phyloP scores from a whole-genome alignment of 2,797 vertebrate species.

The Tangara arthus region DNA sequence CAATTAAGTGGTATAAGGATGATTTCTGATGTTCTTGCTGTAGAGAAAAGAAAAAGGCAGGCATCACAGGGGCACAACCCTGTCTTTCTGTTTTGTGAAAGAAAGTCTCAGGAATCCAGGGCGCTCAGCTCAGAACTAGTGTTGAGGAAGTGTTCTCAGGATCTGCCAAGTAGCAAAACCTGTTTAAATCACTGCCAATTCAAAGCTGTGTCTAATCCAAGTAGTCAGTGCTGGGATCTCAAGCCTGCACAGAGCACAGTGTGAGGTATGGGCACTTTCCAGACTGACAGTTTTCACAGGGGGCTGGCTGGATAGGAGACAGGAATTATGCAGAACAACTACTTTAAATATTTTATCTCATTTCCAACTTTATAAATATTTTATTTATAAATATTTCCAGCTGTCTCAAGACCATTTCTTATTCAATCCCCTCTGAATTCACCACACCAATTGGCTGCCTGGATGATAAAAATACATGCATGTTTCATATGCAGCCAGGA shows the following conservation, averaged over 20 bases:
- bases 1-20: not conserved
- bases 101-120: not conserved
- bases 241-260: not conserved
- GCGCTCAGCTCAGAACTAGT: not conserved
- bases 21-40: not conserved
- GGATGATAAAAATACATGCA: not conserved
- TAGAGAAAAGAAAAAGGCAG: not conserved
- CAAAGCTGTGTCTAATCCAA: not conserved
- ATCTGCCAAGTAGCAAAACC: constrained; percentile 14
- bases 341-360: not conserved
- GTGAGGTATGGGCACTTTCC: not conserved
- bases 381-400: constrained; percentile 4
- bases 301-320: not conserved
- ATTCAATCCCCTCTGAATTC: not conserved
- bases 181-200: constrained; percentile 2
- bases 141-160: not conserved
- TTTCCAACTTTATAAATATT: not conserved
- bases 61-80: not conserved
- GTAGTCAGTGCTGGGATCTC: not conserved
- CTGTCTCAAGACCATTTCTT: not conserved
- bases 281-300: not conserved
- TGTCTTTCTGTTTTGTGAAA: not conserved
- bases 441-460: not conserved
- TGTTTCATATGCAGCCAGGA: not conserved
- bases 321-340: not conserved